A percentile compares a stretch with the other conserved stretches of the same genome.
Conservation (phyloP, 2,113 vertebrate genomes). For the Centrocercus urophasianus region DNA sequence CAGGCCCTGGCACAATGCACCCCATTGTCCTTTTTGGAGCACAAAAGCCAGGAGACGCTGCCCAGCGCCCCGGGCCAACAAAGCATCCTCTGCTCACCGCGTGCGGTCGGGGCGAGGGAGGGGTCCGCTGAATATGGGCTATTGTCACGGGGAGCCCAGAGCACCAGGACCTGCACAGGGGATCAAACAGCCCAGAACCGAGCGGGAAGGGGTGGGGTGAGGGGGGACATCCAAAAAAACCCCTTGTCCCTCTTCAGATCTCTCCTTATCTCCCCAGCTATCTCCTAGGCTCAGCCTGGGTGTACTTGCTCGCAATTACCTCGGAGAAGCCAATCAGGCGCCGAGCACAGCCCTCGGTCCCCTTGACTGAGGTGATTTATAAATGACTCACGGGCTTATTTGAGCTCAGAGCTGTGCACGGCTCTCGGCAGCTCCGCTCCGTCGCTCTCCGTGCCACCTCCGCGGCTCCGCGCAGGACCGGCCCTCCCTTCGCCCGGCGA, state of each 20-base stretch:
- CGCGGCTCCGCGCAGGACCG: conserved; percentile 55
- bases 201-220: conserved; percentile 9
- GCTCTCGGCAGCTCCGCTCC: conserved; percentile 72
- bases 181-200: conserved; percentile 78
- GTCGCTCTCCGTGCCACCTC: conserved; percentile 68
- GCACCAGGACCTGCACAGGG: conserved; percentile 71
- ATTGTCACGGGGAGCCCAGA: conserved; percentile 73
- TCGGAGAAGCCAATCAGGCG: conserved; percentile 81
- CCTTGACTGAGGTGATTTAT: conserved; percentile 83
- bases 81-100: conserved; percentile 39
- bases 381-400: conserved; percentile 80
- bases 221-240: conserved; percentile 75
- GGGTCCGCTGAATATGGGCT: conserved; percentile 74
- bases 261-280: conserved; percentile 82
- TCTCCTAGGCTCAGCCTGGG: conserved; percentile 78
- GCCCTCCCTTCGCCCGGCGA: conserved; percentile 50
- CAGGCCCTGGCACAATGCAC: conserved; percentile 70
- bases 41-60: conserved; percentile 14
- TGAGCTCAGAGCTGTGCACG: conserved; percentile 74
- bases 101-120: background rate
- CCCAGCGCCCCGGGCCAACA: conserved; percentile 40
- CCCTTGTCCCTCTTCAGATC: conserved; percentile 78
- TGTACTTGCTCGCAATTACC: conserved; percentile 82
- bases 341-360: conserved; percentile 77
- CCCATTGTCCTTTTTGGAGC: conserved; percentile 71